Conservation (phyloP, 1,140 invertebrate genomes). For the fruit fly (Drosophila melanogaster) region Release_6_plus_ISO1_MT NT_037436.4:17064001-17064500, state of each 20-base stretch:
- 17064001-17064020: constrained; percentile 43
- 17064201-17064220: constrained; percentile 64
- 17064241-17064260: constrained; percentile 65
- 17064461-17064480: constrained; percentile 28
- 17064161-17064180: constrained; percentile 74
- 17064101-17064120: constrained; percentile 79
- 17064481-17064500: constrained; percentile 37
- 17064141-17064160: constrained; percentile 49
- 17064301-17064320: constrained; percentile 70
- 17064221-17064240: constrained; percentile 66
- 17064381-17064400: constrained; percentile 79
- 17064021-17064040: constrained; percentile 51
- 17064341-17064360: constrained; percentile 31
- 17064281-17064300: constrained; percentile 54
- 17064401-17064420: constrained; percentile 80
- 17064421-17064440: constrained; percentile 77
- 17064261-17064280: constrained; percentile 23
- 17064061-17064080: constrained; percentile 45
- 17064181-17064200: constrained; percentile 82
- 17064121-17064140: constrained; percentile 56
- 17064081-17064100: constrained; percentile 37
- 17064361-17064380: constrained; percentile 56
- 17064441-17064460: constrained; percentile 52
- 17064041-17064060: constrained; percentile 44
- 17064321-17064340: constrained; percentile 62